Base-by-base conservation (phyloP, 1,140 invertebrate genomes). In the Heliconius melpomene region DNA sequence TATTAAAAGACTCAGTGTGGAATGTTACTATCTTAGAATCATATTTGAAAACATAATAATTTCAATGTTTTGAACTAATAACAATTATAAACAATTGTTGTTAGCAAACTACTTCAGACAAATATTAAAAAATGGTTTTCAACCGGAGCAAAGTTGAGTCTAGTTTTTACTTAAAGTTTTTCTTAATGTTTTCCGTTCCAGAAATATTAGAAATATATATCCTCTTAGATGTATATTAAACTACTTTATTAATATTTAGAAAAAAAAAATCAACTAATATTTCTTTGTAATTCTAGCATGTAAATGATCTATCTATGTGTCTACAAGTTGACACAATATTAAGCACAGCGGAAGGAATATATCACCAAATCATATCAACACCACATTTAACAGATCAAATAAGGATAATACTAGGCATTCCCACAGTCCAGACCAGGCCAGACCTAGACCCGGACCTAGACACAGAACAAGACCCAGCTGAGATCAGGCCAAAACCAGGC, bases 291-390 rank as follows among this genome's bases (percentile, higher is more conserved):
- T 96, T 96, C 57, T 94, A 98, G 97, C 98, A 99, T 90, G 97
- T 99, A 77, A 99, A 99, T 94, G 98, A 99, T 89, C 94, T 99
- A 74, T 98, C 98, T 32, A 96, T 97, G 88, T 96, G 97, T 75
- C 96, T 99, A 72, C 96, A 99, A 84, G 94, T 99, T 20, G 96
- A 97, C 70, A 95, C 96, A 83, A 97, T 97, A 18, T 90, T 99
- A 20, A 96, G 96, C 79, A 97, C 97, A 86, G 98, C 98, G 1
- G 98, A 99, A 93, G 97, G 97, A 16, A 98, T 99, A 83, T 99
- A 97, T 90, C 92, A 97, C 85, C 98, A 99, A 90, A 95, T 99
- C 1, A 96, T 96, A 87, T 96, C 96, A 46, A 95, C 97, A 0
- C 96, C 96, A 9, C 95, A 96, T 83, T 89, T 98, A 52, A 96